Evolutionary conservation across 2,888 invertebrate genomes (phyloP), one percentile per base, ranked within the genome.

Genomic region (Drosophila multiciliata): DNA sequence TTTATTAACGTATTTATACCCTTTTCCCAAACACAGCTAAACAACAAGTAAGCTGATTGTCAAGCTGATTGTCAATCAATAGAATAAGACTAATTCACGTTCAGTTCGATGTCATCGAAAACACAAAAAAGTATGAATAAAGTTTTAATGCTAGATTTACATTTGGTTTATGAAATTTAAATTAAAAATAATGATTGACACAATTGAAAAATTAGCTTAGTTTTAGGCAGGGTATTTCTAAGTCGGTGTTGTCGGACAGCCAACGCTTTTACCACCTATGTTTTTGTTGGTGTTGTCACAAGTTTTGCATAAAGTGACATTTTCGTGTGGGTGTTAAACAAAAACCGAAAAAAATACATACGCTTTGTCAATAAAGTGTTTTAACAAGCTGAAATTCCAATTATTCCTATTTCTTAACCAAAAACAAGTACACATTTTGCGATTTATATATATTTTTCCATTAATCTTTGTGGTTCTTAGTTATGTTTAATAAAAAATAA

Each of bases 291-390:
- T 71, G 71, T 38, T 73, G 73, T 59, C 59, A 15, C 45, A 45
- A 62, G 58, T 75, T 67, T 80, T 53, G 57, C 48, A 49, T 12
- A 50, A 60, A 79, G 42, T 67, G 75, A 76, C 80, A 80, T 69
- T 76, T 76, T 69, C 45, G 61, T 26, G 80, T 68, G 60, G 76
- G 76, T 70, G 76, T 69, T 65, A 2, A 69, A 62, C 49, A 68
- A 48, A 48, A 48, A 48, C 63, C 29, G 17, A 48, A 40, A 52
- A 35, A 38, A 40, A 53, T 50, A 45, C 23, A 23, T 45, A 45
- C 45, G 23, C 45, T 23, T 4, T 4, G 15, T 45, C 23, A 15
- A 45, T 15, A 23, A 45, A 45, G 45, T 45, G 45, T 23, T 45
- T 45, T 20, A 23, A 45, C 45, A 23, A 15, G 20, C 17, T 15